Conservation (phyloP, 2,888 invertebrate genomes). For the Crocallis elinguaria region DNA sequence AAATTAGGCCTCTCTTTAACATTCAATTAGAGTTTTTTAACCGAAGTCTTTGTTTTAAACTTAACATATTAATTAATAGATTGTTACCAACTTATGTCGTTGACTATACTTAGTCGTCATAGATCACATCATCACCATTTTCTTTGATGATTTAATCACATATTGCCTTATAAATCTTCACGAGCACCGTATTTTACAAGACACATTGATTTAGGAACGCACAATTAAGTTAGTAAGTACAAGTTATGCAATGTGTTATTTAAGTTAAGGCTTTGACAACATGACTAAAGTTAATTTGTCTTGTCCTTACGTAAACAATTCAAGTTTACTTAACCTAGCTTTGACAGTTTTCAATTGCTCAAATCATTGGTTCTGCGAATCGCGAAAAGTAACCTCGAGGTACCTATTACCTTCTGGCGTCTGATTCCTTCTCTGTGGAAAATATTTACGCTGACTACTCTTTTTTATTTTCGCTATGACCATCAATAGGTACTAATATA, state of each 20-base stretch:
- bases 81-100: no score
- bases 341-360: constrained; percentile 57
- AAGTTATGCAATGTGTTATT: constrained; percentile 51
- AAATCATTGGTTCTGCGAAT: constrained; percentile 40
- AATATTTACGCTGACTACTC: no score
- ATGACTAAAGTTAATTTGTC: constrained; percentile 55
- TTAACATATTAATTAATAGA: no score
- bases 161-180: background rate
- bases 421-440: background rate
- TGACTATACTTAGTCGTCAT: no score
- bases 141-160: background rate
- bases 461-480: no score
- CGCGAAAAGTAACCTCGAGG: background rate
- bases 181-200: background rate
- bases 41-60: background rate
- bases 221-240: constrained; percentile 29
- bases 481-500: no score
- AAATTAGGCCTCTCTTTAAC: no score
- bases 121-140: background rate
- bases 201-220: background rate
- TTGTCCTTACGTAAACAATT: constrained; percentile 54
- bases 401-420: background rate
- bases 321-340: constrained; percentile 61
- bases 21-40: no score
- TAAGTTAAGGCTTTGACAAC: constrained; percentile 42